These are phyloP conservation scores for Onchidella celtica DNA, from an alignment of 2,888 invertebrate genomes.

Conservation along the genomic window DNA sequence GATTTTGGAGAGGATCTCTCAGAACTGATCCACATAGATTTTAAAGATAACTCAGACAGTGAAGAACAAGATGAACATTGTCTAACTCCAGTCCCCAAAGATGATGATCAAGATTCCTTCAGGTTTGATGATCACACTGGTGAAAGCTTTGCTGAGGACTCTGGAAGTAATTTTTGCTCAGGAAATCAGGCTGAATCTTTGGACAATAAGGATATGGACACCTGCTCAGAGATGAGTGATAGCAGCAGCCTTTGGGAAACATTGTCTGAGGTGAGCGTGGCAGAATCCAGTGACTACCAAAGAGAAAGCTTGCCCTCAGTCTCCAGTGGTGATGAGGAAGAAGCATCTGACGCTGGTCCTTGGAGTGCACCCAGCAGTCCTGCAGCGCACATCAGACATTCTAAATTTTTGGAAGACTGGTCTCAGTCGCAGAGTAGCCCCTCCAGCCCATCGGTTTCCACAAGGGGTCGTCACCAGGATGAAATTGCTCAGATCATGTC, in stretches of 20 bases:
- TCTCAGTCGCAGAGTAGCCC: not conserved
- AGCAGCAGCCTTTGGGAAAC: slow-evolving; percentile 20
- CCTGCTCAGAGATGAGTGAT: slow-evolving; percentile 1
- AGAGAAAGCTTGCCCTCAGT: not conserved
- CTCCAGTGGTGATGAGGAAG: not conserved
- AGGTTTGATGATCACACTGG: no score
- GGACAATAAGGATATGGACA: not conserved
- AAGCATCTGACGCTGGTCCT: not conserved
- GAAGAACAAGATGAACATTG: not conserved
- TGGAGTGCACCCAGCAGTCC: slow-evolving; percentile 32
- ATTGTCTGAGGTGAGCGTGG: slow-evolving; percentile 16
- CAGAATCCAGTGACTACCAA: not conserved
- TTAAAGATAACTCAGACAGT: not conserved
- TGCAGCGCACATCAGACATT: slow-evolving; percentile 9
- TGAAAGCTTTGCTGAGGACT: not conserved
- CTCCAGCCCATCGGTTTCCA: not conserved
- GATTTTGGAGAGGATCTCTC: slow-evolving; percentile 17
- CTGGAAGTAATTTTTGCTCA: slow-evolving; percentile 12
- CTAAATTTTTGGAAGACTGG: slow-evolving; percentile 20
- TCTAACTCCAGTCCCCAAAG: no score
- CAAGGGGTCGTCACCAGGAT: not conserved
- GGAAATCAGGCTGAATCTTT: not conserved
- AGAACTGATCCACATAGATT: slow-evolving; percentile 17
- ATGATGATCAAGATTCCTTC: no score
- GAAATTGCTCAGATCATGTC: slow-evolving; percentile 1